These are phyloP conservation scores for Vespertilio murinus DNA, from an alignment of 2,797 vertebrate species.

Conservation along the genomic window DNA sequence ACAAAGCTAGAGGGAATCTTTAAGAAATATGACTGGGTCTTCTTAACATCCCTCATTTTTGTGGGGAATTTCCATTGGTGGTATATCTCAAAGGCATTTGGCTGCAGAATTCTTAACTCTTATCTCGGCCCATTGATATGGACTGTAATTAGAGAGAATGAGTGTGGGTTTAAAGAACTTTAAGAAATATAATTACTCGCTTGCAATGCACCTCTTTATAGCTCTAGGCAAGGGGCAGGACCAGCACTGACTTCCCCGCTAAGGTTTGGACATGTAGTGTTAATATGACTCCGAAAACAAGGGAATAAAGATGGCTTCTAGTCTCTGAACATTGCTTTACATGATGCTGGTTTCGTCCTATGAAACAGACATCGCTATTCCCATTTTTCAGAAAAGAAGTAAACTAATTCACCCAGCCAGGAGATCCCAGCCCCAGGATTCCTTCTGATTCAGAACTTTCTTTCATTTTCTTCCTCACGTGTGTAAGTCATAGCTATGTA, in stretches of 20 bases:
- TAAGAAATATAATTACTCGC: neutral
- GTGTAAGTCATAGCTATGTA: neutral
- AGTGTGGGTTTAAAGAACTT: neutral
- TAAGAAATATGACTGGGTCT: neutral
- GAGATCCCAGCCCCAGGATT: neutral
- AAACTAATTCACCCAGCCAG: neutral
- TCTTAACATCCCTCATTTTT: neutral
- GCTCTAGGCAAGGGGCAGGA: neutral
- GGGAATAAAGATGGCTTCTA: neutral
- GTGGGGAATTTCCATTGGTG: neutral
- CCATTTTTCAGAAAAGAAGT: neutral
- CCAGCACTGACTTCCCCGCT: neutral
- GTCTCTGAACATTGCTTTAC: neutral
- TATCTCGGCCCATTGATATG: neutral
- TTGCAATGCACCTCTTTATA: neutral
- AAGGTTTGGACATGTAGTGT: neutral
- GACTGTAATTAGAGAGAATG: neutral
- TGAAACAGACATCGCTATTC: neutral
- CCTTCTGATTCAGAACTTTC: neutral
- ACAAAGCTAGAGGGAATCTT: neutral
- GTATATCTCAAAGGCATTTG: neutral
- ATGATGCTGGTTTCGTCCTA: neutral
- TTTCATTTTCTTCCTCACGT: neutral
- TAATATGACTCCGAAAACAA: neutral
- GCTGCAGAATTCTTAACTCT: neutral